These are phyloP conservation scores for Acomys russatus DNA, from an alignment of 2,797 vertebrate genomes.

Conservation along the genomic window DNA sequence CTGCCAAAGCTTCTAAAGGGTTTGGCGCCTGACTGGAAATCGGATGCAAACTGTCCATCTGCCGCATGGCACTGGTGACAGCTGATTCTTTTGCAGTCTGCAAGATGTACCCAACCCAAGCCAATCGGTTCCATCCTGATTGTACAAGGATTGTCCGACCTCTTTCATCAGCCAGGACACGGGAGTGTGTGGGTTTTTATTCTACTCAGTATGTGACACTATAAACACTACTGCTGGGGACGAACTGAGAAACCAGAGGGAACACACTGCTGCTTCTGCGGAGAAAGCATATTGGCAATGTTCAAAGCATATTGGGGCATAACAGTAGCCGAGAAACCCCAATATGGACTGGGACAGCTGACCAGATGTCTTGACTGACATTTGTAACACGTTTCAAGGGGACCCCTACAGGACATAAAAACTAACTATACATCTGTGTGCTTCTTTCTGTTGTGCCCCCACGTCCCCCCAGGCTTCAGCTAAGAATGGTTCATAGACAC, in stretches of 20 bases:
- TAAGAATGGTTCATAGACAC: constrained; percentile 81
- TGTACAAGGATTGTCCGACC: constrained; percentile 90
- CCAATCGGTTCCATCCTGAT: constrained; percentile 91
- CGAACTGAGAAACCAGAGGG: constrained; percentile 89
- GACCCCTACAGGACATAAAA: constrained; percentile 90
- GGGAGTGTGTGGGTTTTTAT: constrained; percentile 89
- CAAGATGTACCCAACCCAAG: constrained; percentile 92
- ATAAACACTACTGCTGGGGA: constrained; percentile 89
- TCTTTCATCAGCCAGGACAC: constrained; percentile 91
- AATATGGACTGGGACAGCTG: constrained; percentile 92
- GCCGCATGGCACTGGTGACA: constrained; percentile 92
- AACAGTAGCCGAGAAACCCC: constrained; percentile 91
- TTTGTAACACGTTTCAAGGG: constrained; percentile 90
- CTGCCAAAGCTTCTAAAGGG: constrained; percentile 94
- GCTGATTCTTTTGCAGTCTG: constrained; percentile 92
- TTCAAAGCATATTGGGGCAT: constrained; percentile 93
- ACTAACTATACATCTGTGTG: constrained; percentile 90
- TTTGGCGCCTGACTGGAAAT: constrained; percentile 92
- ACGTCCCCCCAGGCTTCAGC: constrained; percentile 80
- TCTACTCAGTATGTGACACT: constrained; percentile 88
- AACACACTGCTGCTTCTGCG: constrained; percentile 90
- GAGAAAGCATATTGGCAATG: constrained; percentile 93
- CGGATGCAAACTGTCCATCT: constrained; percentile 93
- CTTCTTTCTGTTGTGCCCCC: constrained; percentile 67
- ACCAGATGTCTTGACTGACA: constrained; percentile 93